Percentiles rank a stretch among this genome's conserved stretches.
These are phyloP conservation scores for Macrophya annulata DNA, from an alignment of 2,888 invertebrate species.

Conservation along the genomic window DNA sequence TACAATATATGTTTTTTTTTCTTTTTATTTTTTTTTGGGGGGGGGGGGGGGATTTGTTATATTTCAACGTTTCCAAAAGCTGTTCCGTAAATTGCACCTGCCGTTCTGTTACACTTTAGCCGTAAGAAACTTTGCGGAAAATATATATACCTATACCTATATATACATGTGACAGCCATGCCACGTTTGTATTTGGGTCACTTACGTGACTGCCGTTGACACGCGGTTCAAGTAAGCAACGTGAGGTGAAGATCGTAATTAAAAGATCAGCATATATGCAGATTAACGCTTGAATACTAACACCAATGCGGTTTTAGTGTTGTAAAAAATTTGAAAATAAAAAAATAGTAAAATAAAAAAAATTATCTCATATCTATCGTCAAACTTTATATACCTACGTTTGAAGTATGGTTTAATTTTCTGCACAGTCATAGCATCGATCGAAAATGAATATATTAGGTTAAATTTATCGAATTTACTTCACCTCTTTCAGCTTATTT, in stretches of 20 bases:
- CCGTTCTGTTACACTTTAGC: slow-evolving; percentile 10
- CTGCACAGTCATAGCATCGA: too few relatives aligned
- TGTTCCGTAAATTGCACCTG: slow-evolving; percentile 22
- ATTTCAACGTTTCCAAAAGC: slow-evolving; percentile 20
- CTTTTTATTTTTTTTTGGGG: neutral
- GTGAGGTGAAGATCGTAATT: slow-evolving; percentile 34
- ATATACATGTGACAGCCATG: slow-evolving; percentile 24
- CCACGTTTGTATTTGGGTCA: slow-evolving; percentile 42
- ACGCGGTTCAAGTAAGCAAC: neutral
- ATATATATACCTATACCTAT: neutral
- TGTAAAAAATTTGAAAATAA: neutral
- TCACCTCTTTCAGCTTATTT: neutral
- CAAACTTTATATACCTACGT: too few relatives aligned
- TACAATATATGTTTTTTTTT: neutral
- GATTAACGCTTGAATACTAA: neutral
- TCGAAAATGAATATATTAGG: neutral
- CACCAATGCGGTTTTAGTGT: neutral
- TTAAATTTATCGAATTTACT: neutral
- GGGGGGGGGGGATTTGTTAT: neutral
- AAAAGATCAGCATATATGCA: neutral
- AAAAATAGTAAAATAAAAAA: neutral
- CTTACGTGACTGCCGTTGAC: neutral
- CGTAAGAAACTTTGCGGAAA: slow-evolving; percentile 31
- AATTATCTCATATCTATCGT: neutral
- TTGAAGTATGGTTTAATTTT: neutral